Evolutionary conservation across 2,888 invertebrate genomes (phyloP), one percentile per base, ranked within the genome.

Genomic region (Branchipolynoe longqiensis): DNA sequence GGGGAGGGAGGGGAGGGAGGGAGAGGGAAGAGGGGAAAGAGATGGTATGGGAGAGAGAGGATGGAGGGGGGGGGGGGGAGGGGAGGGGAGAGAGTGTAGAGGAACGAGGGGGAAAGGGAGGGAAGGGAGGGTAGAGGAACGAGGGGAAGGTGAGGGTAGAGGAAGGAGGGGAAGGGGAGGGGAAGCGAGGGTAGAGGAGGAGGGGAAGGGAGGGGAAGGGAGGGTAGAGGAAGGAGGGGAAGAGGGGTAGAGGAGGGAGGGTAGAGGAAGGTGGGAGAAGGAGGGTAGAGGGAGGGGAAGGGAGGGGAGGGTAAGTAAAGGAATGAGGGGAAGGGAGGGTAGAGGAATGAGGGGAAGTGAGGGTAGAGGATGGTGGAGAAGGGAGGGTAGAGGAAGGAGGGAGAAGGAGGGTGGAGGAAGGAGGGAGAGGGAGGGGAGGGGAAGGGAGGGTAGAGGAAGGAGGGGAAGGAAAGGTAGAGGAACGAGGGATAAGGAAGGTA

Each of bases 61-160:
- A n/a, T n/a, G n/a, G n/a, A n/a, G n/a, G n/a, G n/a, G n/a, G n/a
- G n/a, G n/a, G n/a, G n/a, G n/a, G n/a, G n/a, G n/a, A n/a, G n/a
- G n/a, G n/a, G n/a, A n/a, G n/a, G n/a, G n/a, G n/a, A n/a, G n/a
- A n/a, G n/a, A n/a, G n/a, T n/a, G n/a, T n/a, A n/a, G n/a, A n/a
- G n/a, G n/a, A n/a, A n/a, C n/a, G n/a, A n/a, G n/a, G n/a, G n/a
- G n/a, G n/a, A n/a, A n/a, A n/a, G 18, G 36, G 36, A 14, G 38
- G 69, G 48, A n/a, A 78, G 78, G 78, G 41, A 28, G 54, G 78
- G 78, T 78, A 41, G 48, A 48, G 48, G n/a, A 48, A 31, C 48
- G 78, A 48, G 48, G 48, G 54, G 4, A 2, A 33, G 78, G 48
- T 14, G 48, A n/a, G n/a, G 48, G 69, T 12, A 12, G 69, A 18